phyloP scores from a whole-genome alignment of 2,888 invertebrate species.

The Atherix ibis region DNA sequence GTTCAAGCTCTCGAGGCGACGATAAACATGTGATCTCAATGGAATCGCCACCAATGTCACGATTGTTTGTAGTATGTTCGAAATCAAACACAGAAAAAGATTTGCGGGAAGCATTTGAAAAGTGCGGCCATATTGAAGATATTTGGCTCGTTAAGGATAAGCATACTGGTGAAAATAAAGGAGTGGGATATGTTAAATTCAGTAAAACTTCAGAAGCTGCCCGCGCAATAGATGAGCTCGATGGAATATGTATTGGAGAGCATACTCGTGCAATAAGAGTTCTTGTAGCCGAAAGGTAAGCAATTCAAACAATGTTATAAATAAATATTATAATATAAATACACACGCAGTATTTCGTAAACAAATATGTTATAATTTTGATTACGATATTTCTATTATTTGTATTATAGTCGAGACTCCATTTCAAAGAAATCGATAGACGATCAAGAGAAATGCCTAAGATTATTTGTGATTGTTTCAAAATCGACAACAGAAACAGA shows the following conservation, averaged over 20 bases:
- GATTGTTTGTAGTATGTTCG: conserved; percentile 74
- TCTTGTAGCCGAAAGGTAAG: conserved; percentile 65
- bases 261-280: conserved; percentile 68
- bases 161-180: conserved; percentile 64
- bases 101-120: conserved; percentile 57
- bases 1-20: too few relatives aligned
- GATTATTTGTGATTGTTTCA: conserved; percentile 73
- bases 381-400: too few relatives aligned
- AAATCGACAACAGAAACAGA: conserved; percentile 58
- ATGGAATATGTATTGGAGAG: conserved; percentile 52
- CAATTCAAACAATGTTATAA: conserved; percentile 9
- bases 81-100: conserved; percentile 62
- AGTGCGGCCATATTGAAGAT: conserved; percentile 73
- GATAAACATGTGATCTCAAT: too few relatives aligned
- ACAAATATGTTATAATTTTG: too few relatives aligned
- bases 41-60: conserved; percentile 75
- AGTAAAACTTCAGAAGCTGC: conserved; percentile 84
- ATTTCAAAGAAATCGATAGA: conserved; percentile 42
- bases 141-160: conserved; percentile 75
- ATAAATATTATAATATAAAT: too few relatives aligned
- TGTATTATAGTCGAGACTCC: conserved; percentile 58
- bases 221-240: conserved; percentile 72
- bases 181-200: conserved; percentile 79
- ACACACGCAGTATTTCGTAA: too few relatives aligned
- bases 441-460: conserved; percentile 59